These are phyloP conservation scores for Notechis scutatus DNA, from an alignment of 2,113 vertebrate species.

Conservation along the genomic window DNA sequence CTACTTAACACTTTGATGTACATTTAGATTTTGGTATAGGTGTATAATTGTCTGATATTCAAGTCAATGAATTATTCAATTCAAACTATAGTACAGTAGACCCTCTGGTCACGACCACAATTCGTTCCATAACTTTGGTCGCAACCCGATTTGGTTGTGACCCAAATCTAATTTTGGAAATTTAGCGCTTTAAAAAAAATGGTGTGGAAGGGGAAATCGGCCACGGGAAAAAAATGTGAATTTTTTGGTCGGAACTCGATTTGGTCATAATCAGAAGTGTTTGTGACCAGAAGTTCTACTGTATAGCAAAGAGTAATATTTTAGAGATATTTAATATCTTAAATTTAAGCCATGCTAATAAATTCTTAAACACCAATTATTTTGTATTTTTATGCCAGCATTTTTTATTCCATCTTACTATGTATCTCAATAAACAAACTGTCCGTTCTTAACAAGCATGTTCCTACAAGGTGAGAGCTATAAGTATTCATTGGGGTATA, in stretches of 20 bases:
- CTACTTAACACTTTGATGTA: not conserved
- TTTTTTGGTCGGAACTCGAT: too few relatives aligned
- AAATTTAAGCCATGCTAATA: not conserved
- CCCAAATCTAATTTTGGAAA: too few relatives aligned
- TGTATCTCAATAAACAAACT: not conserved
- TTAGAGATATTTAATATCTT: not conserved
- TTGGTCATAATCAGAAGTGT: too few relatives aligned
- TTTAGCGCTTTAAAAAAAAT: too few relatives aligned
- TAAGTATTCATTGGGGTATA: not conserved
- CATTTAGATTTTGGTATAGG: not conserved
- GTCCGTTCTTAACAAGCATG: not conserved
- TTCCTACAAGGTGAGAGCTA: not conserved
- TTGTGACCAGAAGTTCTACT: too few relatives aligned
- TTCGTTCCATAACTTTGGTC: too few relatives aligned
- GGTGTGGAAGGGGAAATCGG: too few relatives aligned
- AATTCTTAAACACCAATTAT: not conserved
- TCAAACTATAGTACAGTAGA: not conserved
- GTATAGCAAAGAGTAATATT: not conserved
- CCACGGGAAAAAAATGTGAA: too few relatives aligned
- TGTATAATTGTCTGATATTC: not conserved
- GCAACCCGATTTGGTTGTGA: too few relatives aligned
- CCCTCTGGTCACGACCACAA: too few relatives aligned
- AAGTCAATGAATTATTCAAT: not conserved
- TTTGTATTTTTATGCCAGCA: not conserved
- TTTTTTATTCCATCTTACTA: not conserved